These are phyloP conservation scores for Siniperca knerii DNA, from an alignment of 2,113 vertebrate genomes.

Conservation along the genomic window DNA sequence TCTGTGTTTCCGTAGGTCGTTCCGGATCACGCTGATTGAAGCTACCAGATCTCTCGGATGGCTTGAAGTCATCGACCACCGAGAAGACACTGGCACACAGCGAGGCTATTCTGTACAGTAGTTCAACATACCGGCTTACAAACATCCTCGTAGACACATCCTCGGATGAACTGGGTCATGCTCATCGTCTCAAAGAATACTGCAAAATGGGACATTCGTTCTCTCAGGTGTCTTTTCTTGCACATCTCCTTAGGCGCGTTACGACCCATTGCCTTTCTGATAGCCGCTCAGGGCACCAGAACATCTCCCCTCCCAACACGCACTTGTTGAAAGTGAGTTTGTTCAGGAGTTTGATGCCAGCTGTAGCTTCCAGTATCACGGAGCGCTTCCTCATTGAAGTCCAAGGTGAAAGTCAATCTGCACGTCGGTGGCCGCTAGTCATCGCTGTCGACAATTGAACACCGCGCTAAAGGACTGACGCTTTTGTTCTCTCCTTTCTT, in stretches of 20 bases:
- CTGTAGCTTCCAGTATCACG: not conserved
- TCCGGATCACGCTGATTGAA: too few relatives aligned
- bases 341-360: not conserved
- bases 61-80: too few relatives aligned
- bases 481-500: not conserved
- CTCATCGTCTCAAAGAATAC: too few relatives aligned
- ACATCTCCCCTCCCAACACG: not conserved
- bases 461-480: not conserved
- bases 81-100: too few relatives aligned
- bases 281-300: not conserved
- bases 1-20: too few relatives aligned
- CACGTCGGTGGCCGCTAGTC: accelerated
- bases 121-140: too few relatives aligned
- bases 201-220: too few relatives aligned
- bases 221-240: not conserved
- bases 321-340: conserved; percentile 5
- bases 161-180: too few relatives aligned
- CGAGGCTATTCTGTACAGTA: too few relatives aligned
- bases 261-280: not conserved
- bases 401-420: not conserved
- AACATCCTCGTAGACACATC: too few relatives aligned
- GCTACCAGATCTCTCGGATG: too few relatives aligned
- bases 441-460: not conserved
- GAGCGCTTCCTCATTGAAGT: conserved; percentile 18
- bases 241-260: not conserved